Percentiles rank a stretch among this genome's conserved stretches.
phyloP scores from a whole-genome alignment of 2,888 invertebrate species.

The Sphaerophoria taeniata region DNA sequence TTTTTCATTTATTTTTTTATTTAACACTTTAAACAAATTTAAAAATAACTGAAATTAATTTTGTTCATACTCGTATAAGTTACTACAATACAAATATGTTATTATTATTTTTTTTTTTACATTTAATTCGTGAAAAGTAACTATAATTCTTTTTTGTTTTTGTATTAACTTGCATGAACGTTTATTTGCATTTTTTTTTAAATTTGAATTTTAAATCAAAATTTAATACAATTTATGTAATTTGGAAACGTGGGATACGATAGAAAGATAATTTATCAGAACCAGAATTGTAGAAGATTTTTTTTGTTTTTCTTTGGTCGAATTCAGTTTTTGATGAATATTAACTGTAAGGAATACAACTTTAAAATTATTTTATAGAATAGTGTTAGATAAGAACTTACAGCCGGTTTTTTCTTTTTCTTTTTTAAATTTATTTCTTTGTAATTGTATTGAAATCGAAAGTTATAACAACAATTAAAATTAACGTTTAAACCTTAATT shows the following conservation, averaged over 20 bases:
- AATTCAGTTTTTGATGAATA: background rate
- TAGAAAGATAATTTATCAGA: slow-evolving; percentile 27
- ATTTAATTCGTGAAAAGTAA: slow-evolving; percentile 61
- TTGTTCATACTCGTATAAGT: background rate
- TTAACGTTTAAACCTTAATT: slow-evolving; percentile 39
- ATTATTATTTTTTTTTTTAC: slow-evolving; percentile 49
- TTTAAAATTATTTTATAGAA: background rate
- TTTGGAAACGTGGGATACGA: slow-evolving; percentile 38
- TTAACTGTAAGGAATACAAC: slow-evolving; percentile 1
- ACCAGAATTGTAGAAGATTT: slow-evolving; percentile 4
- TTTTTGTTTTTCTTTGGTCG: slow-evolving; percentile 8
- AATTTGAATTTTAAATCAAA: slow-evolving; percentile 9
- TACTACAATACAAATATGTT: slow-evolving; percentile 63
- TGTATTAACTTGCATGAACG: slow-evolving; percentile 18
- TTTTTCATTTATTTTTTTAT: slow-evolving; percentile 30
- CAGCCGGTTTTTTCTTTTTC: slow-evolving; percentile 24
- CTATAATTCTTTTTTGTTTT: slow-evolving; percentile 10
- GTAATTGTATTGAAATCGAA: slow-evolving; percentile 48
- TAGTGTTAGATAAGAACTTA: slow-evolving; percentile 25
- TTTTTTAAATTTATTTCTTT: slow-evolving; percentile 12
- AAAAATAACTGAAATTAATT: slow-evolving; percentile 48
- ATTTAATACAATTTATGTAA: slow-evolving; percentile 20
- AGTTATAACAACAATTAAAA: slow-evolving; percentile 45
- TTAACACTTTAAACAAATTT: slow-evolving; percentile 43
- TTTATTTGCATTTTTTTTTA: slow-evolving; percentile 11